A percentile compares a stretch with the other conserved stretches of the same genome.
These are phyloP conservation scores for Mythimna impura DNA, from an alignment of 2,888 invertebrate genomes.

Conservation along the genomic window DNA sequence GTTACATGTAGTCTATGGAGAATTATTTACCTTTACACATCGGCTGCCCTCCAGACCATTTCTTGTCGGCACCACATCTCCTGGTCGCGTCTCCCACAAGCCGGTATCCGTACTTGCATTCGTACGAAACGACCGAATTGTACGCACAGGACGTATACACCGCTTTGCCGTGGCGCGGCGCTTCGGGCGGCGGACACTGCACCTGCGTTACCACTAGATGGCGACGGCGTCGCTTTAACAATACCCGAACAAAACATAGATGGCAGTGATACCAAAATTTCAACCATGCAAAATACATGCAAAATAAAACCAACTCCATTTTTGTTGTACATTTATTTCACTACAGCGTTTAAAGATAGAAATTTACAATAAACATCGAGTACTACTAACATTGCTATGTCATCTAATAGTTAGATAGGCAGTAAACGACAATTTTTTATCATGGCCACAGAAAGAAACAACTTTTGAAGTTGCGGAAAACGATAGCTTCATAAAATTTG, in stretches of 20 bases:
- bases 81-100: constrained; percentile 97
- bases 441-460: constrained; percentile 84
- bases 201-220: constrained; percentile 96
- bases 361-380: constrained; percentile 83
- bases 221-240: constrained; percentile 88
- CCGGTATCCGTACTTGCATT: constrained; percentile 98
- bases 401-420: constrained; percentile 84
- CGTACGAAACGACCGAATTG: constrained; percentile 98
- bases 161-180: constrained; percentile 97
- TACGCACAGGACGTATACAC: constrained; percentile 98
- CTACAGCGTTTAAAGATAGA: constrained; percentile 86
- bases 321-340: constrained; percentile 82
- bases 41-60: constrained; percentile 98
- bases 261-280: constrained; percentile 70
- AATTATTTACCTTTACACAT: constrained; percentile 94
- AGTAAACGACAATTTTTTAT: constrained; percentile 83
- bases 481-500: constrained; percentile 84
- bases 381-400: constrained; percentile 81
- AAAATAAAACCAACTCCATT: constrained; percentile 83
- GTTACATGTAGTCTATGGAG: background rate
- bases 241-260: constrained; percentile 72
- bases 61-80: constrained; percentile 97
- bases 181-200: constrained; percentile 97
- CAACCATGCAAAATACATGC: constrained; percentile 70
- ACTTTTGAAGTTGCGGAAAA: constrained; percentile 70